A percentile compares a stretch with the other conserved stretches of the same genome.
phyloP scores from a whole-genome alignment of 1,140 invertebrate genomes.

The Halesus radiatus region DNA sequence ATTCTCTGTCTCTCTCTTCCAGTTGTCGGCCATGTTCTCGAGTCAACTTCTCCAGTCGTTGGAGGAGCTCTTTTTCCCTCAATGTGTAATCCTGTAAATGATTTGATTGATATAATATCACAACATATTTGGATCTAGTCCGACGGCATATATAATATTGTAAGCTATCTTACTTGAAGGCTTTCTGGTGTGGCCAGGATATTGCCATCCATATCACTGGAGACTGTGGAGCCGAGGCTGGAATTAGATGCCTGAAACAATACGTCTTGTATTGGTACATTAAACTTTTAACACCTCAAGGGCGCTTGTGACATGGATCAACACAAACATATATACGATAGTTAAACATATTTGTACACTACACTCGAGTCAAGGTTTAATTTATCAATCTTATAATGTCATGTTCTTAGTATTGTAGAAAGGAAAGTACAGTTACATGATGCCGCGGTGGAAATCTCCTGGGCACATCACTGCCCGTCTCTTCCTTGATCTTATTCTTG shows the following conservation, averaged over 20 bases:
- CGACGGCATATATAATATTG: not conserved
- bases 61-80: constrained; percentile 69
- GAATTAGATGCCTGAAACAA: constrained; percentile 71
- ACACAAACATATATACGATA: no score
- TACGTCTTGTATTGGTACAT: no score
- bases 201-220: constrained; percentile 60
- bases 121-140: not conserved
- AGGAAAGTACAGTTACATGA: constrained; percentile 32
- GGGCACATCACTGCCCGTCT: constrained; percentile 79
- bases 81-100: constrained; percentile 5
- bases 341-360: no score
- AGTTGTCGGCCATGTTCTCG: constrained; percentile 61
- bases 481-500: constrained; percentile 82
- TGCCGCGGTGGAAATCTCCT: constrained; percentile 36
- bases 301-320: no score
- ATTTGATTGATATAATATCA: not conserved
- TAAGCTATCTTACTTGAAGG: not conserved
- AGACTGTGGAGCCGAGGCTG: constrained; percentile 72
- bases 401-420: not conserved
- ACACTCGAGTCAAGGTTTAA: no score
- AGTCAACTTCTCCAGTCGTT: constrained; percentile 71
- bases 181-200: constrained; percentile 1
- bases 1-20: constrained; percentile 78
- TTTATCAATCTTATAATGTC: no score
- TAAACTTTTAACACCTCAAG: no score